These are phyloP conservation scores for Thalpophila matura DNA, from an alignment of 2,888 invertebrate genomes.

Conservation along the genomic window DNA sequence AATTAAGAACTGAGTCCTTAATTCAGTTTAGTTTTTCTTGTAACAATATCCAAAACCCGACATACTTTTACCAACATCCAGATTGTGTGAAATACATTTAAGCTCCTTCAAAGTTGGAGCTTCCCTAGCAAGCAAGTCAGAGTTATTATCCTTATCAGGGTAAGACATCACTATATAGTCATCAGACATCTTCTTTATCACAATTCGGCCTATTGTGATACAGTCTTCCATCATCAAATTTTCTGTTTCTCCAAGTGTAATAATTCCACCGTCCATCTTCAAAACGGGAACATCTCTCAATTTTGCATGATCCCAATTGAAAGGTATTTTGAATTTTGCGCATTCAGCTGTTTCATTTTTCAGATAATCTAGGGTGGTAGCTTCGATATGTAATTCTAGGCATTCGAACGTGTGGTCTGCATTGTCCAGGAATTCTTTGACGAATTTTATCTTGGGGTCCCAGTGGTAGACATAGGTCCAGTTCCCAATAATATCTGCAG, in stretches of 20 bases:
- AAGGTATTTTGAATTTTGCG: conserved; percentile 20
- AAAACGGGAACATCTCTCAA: conserved; percentile 16
- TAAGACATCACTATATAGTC: conserved; percentile 25
- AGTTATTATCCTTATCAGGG: conserved; percentile 3
- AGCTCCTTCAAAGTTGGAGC: conserved; percentile 24
- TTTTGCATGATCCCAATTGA: conserved; percentile 45
- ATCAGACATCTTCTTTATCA: conserved; percentile 22
- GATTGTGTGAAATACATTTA: conserved; percentile 43
- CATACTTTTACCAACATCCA: conserved; percentile 36
- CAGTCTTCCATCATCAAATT: conserved; percentile 42
- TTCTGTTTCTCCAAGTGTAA: conserved; percentile 30
- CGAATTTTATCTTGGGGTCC: conserved; percentile 17
- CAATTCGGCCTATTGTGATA: neutral
- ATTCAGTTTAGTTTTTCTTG: neutral
- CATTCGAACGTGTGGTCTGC: conserved; percentile 6
- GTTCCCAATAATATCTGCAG: conserved; percentile 34
- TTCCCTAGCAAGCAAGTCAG: conserved; percentile 30
- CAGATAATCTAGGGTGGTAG: conserved; percentile 7
- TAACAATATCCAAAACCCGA: conserved; percentile 22
- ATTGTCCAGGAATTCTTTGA: neutral
- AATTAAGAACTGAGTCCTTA: neutral
- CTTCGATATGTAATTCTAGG: conserved; percentile 18
- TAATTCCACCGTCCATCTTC: neutral
- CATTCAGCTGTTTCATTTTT: conserved; percentile 34
- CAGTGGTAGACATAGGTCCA: conserved; percentile 45